phyloP scores from a whole-genome alignment of 2,888 invertebrate species.

The Syritta pipiens region DNA sequence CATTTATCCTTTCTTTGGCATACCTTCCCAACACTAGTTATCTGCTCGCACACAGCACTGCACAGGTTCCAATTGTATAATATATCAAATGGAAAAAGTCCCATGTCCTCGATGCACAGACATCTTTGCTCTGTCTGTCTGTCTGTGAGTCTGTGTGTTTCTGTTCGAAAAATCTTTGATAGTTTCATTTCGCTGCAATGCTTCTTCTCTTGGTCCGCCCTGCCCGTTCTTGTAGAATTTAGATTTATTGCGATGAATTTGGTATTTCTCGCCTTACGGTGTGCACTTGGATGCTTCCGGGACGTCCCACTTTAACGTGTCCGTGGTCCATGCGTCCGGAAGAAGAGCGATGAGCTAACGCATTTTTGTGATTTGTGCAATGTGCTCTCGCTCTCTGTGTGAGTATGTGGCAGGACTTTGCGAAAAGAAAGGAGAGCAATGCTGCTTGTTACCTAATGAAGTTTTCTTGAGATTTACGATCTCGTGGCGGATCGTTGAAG shows the following conservation, averaged over 20 bases:
- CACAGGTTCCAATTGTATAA: constrained; percentile 38
- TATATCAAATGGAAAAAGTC: constrained; percentile 61
- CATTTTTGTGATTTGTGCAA: constrained; percentile 59
- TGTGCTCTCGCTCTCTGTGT: constrained; percentile 23
- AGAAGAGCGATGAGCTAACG: constrained; percentile 46
- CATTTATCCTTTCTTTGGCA: constrained; percentile 59
- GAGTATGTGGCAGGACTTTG: neutral
- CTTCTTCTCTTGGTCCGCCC: neutral
- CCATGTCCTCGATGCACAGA: constrained; percentile 42
- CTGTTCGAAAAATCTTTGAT: constrained; percentile 47
- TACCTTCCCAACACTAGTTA: constrained; percentile 57
- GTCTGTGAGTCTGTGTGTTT: neutral
- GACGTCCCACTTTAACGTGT: no score
- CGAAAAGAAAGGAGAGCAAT: neutral
- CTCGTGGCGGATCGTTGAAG: constrained; percentile 30
- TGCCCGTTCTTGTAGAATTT: constrained; percentile 42
- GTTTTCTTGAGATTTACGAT: constrained; percentile 52
- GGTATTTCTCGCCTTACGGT: constrained; percentile 48
- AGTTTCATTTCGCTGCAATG: constrained; percentile 53
- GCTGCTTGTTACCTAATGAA: constrained; percentile 50
- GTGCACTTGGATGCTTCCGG: no score
- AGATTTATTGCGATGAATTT: constrained; percentile 64
- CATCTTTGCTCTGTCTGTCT: constrained; percentile 28
- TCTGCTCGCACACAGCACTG: constrained; percentile 39
- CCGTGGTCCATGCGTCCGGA: constrained; percentile 5